Base-by-base conservation (phyloP, 2,797 vertebrate species). In the Lates japonicus region DNA sequence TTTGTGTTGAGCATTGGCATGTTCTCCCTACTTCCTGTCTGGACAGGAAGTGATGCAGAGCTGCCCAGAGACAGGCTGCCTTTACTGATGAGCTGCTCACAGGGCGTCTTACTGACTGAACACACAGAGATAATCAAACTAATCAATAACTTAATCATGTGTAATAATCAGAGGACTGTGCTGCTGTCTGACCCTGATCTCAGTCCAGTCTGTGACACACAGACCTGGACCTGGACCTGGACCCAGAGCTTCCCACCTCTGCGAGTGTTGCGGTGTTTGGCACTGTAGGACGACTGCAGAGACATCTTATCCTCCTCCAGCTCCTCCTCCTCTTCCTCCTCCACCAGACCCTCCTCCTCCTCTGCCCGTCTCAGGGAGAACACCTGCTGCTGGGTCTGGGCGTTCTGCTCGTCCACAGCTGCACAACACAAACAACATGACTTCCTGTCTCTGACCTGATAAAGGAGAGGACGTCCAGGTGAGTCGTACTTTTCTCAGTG, bases 401-500 rank as follows among this genome's bases (percentile, higher is more conserved):
- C 97, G 0, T 99, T 99, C 95, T 99, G 98, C 84, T 99, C 98
- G 29, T 99, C 98, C 55, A 99, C 97, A 39, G 98, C 98, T 99
- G 89, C 4, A 73, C 59, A 33, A 57, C 54, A 83, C 16, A 75
- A 33, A 35, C 4, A 10, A 57, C 19, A 35, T 5, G 9, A 37
- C 33, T 1, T 11, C 3, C 17, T 12, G 19, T 19, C 17, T 11
- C 2, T 11, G 11, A 42, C 13, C 1, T 7, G 19, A 13, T 7
- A 4, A 1, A 20, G 16, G n/a, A 52, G 64, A 25, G 3, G 41
- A 17, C 22, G 2, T 25, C 14, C 1, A 2, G 20, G 37, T 11
- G 5, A 7, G 33, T 25, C 76, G 65, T 88, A 99, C 98, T 98
- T 96, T 96, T 98, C 84, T 99, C 98, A 0, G 98, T 97, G 87